A percentile compares a stretch with the other conserved stretches of the same genome.
Evolutionary conservation across 2,797 vertebrate species (phyloP).

Genomic region (Scarus forsteni): DNA sequence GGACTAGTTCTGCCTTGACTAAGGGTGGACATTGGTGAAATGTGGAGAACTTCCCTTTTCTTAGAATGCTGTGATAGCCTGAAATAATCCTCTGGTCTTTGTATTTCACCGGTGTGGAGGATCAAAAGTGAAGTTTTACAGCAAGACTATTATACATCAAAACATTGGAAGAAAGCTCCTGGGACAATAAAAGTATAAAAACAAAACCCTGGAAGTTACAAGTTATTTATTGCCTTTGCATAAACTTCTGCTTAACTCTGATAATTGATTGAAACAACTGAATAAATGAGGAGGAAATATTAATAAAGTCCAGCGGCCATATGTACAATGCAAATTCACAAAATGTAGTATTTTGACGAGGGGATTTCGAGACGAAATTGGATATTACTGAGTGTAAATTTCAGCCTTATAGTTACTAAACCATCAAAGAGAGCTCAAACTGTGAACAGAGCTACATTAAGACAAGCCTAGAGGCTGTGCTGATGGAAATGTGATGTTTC

Average conservation of each 20-base stretch:
- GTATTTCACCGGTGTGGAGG: neutral
- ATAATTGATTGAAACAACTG: slow-evolving; percentile 3
- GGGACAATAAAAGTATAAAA: neutral
- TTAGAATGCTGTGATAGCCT: too few relatives aligned
- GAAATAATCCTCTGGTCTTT: too few relatives aligned
- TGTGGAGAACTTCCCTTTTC: too few relatives aligned
- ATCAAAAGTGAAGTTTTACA: too few relatives aligned
- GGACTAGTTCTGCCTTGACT: too few relatives aligned
- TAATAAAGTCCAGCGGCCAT: too few relatives aligned
- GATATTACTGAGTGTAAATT: too few relatives aligned
- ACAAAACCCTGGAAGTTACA: neutral
- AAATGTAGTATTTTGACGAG: too few relatives aligned
- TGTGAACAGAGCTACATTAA: neutral
- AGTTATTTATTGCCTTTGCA: neutral
- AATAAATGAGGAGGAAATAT: neutral
- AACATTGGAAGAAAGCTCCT: neutral
- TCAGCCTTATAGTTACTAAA: neutral
- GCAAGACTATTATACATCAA: neutral
- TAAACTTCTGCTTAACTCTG: neutral
- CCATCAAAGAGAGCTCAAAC: neutral
- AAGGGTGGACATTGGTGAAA: too few relatives aligned
- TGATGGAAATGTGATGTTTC: neutral
- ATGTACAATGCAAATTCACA: too few relatives aligned
- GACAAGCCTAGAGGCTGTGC: neutral
- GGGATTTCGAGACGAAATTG: too few relatives aligned